A percentile compares a stretch with the other conserved stretches of the same genome.
Evolutionary conservation across 2,888 invertebrate species (phyloP).

Genomic region (Bugula neritina): DNA sequence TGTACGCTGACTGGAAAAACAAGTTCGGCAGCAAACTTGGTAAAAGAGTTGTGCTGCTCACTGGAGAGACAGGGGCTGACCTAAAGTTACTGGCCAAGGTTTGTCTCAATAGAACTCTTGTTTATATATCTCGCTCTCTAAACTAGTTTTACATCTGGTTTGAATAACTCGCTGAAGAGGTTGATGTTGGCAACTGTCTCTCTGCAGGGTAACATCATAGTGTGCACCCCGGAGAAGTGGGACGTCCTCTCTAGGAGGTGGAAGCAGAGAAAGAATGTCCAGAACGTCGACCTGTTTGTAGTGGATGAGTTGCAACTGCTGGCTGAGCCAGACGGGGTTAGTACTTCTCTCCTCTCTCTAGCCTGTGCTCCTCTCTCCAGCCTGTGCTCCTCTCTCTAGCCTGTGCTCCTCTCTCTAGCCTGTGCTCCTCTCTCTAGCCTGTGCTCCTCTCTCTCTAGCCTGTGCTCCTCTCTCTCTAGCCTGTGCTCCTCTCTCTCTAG

Average conservation of each 20-base stretch:
- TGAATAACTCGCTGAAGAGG: too few species aligned
- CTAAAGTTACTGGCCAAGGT: slow-evolving; percentile 69
- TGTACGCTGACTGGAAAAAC: slow-evolving; percentile 80
- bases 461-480: too few species aligned
- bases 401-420: too few species aligned
- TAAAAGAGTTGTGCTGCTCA: slow-evolving; percentile 74
- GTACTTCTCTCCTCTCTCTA: slow-evolving; percentile 30
- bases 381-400: too few species aligned
- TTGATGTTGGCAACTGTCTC: too few species aligned
- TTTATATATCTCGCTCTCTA: neutral
- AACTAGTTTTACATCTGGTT: too few species aligned
- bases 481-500: too few species aligned
- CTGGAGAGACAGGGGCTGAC: slow-evolving; percentile 95
- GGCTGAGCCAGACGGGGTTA: slow-evolving; percentile 57
- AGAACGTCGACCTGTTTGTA: slow-evolving; percentile 90
- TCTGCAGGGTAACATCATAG: slow-evolving; percentile 87
- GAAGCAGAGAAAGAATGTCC: slow-evolving; percentile 98
- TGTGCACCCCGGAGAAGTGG: slow-evolving; percentile 97
- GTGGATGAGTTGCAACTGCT: slow-evolving; percentile 85
- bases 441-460: too few species aligned
- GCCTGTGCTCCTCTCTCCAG: too few species aligned
- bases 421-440: too few species aligned
- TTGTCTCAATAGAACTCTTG: neutral
- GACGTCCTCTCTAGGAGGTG: slow-evolving; percentile 94
- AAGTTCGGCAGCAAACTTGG: slow-evolving; percentile 73